Evolutionary conservation across 2,888 invertebrate species (phyloP).

Genomic region (Mechanitis messenoides): DNA sequence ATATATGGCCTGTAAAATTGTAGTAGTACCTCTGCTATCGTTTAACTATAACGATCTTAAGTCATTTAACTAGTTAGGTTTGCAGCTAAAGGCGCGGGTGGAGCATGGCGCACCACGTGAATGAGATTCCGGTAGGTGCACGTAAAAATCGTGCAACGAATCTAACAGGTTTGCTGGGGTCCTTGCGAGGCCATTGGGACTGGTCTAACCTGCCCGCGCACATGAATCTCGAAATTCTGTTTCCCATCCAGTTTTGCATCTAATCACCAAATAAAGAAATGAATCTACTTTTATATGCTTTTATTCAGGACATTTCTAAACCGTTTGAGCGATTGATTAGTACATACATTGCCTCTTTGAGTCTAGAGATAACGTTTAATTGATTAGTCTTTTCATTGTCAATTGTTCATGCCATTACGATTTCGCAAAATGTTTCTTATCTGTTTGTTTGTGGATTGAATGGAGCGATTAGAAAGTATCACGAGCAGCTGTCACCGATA

Average conservation of each 20-base stretch:
- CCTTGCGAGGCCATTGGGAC: slow-evolving; percentile 76
- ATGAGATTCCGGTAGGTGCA: slow-evolving; percentile 77
- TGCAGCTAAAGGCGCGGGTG: slow-evolving; percentile 55
- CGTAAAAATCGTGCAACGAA: slow-evolving; percentile 77
- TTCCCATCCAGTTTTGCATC: slow-evolving; percentile 61
- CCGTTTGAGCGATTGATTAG: slow-evolving; percentile 41
- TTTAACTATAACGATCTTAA: slow-evolving; percentile 70
- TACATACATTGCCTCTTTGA: slow-evolving; percentile 44
- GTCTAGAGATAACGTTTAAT: slow-evolving; percentile 59
- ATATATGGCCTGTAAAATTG: slow-evolving; percentile 60
- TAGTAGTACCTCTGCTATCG: slow-evolving; percentile 74
- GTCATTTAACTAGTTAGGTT: slow-evolving; percentile 70
- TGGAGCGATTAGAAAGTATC: slow-evolving; percentile 71
- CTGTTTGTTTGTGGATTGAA: slow-evolving; percentile 64
- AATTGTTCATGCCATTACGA: slow-evolving; percentile 59
- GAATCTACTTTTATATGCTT: slow-evolving; percentile 24
- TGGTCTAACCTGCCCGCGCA: slow-evolving; percentile 76
- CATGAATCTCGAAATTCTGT: slow-evolving; percentile 72
- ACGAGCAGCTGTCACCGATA: slow-evolving; percentile 70
- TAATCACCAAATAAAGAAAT: slow-evolving; percentile 11
- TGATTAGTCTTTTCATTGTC: slow-evolving; percentile 56
- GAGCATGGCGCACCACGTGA: slow-evolving; percentile 59
- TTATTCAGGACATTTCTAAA: slow-evolving; percentile 18
- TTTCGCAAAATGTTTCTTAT: slow-evolving; percentile 64
- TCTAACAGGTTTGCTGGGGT: slow-evolving; percentile 77